phyloP scores from a whole-genome alignment of 2,888 invertebrate species.

The Tinea semifulvella region DNA sequence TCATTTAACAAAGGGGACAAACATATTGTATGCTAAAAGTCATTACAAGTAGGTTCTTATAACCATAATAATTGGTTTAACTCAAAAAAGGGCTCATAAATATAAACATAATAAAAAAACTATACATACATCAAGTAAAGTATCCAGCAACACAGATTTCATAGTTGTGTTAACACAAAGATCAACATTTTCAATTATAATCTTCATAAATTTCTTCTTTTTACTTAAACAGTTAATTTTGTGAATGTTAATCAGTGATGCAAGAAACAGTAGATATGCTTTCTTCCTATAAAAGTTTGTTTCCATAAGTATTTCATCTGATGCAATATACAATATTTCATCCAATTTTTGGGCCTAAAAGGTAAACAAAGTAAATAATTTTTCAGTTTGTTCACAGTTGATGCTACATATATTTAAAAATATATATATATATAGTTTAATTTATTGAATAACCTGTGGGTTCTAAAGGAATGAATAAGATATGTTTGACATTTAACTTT shows the following conservation, averaged over 20 bases:
- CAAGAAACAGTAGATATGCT: constrained; percentile 33
- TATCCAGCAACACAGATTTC: not conserved
- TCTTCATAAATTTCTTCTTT: constrained; percentile 30
- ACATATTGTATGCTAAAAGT: too few species aligned
- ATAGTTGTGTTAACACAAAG: constrained; percentile 34
- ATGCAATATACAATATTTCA: constrained; percentile 31
- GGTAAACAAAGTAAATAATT: not conserved
- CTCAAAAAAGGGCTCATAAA: too few species aligned
- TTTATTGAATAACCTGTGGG: too few species aligned
- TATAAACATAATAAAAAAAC: not conserved
- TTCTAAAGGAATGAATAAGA: too few species aligned
- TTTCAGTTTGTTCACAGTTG: too few species aligned
- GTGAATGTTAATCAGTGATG: constrained; percentile 34
- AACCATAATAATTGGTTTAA: too few species aligned
- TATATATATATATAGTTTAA: too few species aligned
- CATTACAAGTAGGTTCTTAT: too few species aligned
- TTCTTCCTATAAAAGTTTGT: constrained; percentile 45
- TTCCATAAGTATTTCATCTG: constrained; percentile 41
- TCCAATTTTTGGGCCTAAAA: constrained; percentile 38
- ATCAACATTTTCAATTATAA: constrained; percentile 43
- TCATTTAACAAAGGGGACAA: too few species aligned
- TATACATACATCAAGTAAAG: not conserved
- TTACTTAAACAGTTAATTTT: constrained; percentile 39
- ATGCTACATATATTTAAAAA: too few species aligned
- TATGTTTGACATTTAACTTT: too few species aligned